These are phyloP conservation scores for Volucella inflata DNA, from an alignment of 2,888 invertebrate species.

Conservation along the genomic window DNA sequence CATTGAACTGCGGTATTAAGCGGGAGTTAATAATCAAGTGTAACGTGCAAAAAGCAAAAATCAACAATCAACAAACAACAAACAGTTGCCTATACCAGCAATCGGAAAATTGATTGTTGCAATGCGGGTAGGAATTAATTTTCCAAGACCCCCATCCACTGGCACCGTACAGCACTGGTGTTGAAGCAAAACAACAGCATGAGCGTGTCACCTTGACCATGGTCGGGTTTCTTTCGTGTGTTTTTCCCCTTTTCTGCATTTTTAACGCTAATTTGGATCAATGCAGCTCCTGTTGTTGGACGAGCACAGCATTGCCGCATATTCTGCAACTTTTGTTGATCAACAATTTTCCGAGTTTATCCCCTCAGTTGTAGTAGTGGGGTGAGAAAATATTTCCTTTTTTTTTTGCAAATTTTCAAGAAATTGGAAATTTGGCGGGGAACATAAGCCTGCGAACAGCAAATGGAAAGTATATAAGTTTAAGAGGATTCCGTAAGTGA, in stretches of 20 bases:
- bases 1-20: slow-evolving; percentile 55
- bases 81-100: not conserved
- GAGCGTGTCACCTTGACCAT: slow-evolving; percentile 74
- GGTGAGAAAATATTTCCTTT: not conserved
- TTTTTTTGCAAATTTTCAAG: slow-evolving; percentile 4
- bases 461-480: slow-evolving; percentile 64
- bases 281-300: slow-evolving; percentile 27
- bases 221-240: slow-evolving; percentile 33
- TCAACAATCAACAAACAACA: not conserved
- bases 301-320: slow-evolving; percentile 68
- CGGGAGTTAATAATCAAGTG: slow-evolving; percentile 38
- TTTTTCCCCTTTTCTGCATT: slow-evolving; percentile 47
- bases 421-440: slow-evolving; percentile 51
- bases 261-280: slow-evolving; percentile 49
- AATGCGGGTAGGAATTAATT: slow-evolving; percentile 26
- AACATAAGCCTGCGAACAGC: not conserved
- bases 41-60: not conserved
- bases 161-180: not conserved
- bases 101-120: slow-evolving; percentile 13
- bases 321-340: slow-evolving; percentile 55
- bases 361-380: not conserved
- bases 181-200: not conserved
- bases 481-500: slow-evolving; percentile 41
- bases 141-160: slow-evolving; percentile 47
- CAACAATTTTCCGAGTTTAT: slow-evolving; percentile 27